Base-by-base conservation (phyloP, 2,797 vertebrate genomes). In the Acrossocheilus wenchowensis region DNA sequence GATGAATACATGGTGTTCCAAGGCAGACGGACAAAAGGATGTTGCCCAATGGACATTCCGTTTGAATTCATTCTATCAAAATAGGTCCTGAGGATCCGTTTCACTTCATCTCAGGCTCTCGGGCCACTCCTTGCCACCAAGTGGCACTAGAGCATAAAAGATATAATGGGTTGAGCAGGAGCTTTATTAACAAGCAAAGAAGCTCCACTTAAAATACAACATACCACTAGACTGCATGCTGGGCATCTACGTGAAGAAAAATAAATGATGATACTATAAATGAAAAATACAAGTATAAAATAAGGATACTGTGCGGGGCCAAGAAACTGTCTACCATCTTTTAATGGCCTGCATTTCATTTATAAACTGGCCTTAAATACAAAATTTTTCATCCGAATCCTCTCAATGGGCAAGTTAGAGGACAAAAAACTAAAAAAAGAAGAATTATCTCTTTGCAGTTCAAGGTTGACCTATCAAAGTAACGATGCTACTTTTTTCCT, bases 71-170 rank as follows among this genome's bases (percentile, higher is more conserved):
- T 87, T 82, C 79, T 64, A 82, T 84, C 69, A 75, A 68, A 85
- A 82, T 86, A 91, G 93, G 94, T 94, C 93, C 92, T 93, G 93
- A 95, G 90, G 93, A 94, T 92, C 92, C 94, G 94, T 95, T 93
- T 94, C 91, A 95, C 95, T 95, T 90, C 92, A 93, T 93, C 93
- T 92, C 93, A 94, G 90, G 92, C 92, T 93, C 92, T 92, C 93
- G 89, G 93, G 93, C 93, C 92, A 93, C 90, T 94, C 92, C 90
- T 92, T 93, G 94, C 95, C 95, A 95, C 94, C 94, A 94, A 94
- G 95, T 96, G 95, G 95, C 95, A 95, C 95, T 95, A 94, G 92
- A 95, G 94, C 94, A 92, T 93, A 94, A 94, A 95, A 92, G 92
- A 95, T 94, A 95, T 94, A 93, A 92, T 66, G 54, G 78, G 89